These are phyloP conservation scores for Dipodomys spectabilis DNA, from an alignment of 2,113 vertebrate genomes.

Conservation along the genomic window DNA sequence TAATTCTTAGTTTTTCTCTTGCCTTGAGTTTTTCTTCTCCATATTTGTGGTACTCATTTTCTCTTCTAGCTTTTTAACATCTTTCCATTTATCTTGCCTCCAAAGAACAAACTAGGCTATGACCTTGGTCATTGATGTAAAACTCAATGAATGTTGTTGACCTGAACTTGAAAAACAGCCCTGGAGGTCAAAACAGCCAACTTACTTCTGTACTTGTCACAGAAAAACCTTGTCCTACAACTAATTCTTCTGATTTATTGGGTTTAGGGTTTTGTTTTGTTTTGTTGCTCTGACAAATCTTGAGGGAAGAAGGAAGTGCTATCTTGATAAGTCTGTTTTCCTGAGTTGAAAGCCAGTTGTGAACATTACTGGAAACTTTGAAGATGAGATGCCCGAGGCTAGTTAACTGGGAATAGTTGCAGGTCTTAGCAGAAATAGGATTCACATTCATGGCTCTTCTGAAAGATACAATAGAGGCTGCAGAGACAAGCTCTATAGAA, in stretches of 20 bases:
- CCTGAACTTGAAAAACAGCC: neutral
- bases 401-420: conserved; percentile 80
- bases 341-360: conserved; percentile 82
- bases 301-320: conserved; percentile 54
- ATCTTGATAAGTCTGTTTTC: conserved; percentile 75
- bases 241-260: conserved; percentile 77
- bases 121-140: neutral
- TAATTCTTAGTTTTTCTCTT: neutral
- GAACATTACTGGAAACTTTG: conserved; percentile 81
- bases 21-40: neutral
- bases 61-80: neutral
- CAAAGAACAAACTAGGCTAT: neutral
- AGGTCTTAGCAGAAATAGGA: conserved; percentile 73
- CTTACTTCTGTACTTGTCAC: neutral
- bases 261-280: too few relatives aligned
- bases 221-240: conserved; percentile 74
- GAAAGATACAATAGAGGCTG: neutral
- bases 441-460: conserved; percentile 66
- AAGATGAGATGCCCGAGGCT: conserved; percentile 79
- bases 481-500: neutral
- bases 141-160: neutral
- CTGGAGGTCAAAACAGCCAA: neutral
- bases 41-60: neutral
- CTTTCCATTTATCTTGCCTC: neutral
- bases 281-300: conserved; percentile 70